A percentile compares a stretch with the other conserved stretches of the same genome.
Evolutionary conservation across 2,113 vertebrate species (phyloP).

Genomic region (Hirundichthys speculiger): DNA sequence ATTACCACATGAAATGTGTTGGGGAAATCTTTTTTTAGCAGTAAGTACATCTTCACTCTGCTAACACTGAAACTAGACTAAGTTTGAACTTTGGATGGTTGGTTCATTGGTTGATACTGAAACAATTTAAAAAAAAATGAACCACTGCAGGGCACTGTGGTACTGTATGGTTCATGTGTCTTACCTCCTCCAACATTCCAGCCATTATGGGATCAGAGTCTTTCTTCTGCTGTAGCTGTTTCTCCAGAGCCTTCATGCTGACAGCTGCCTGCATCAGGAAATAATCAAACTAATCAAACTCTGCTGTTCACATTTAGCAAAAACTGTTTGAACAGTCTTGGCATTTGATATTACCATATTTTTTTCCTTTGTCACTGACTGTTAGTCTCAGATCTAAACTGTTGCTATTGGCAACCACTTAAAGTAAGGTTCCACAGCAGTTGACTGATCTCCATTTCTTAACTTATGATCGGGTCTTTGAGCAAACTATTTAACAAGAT

Average conservation of each 20-base stretch:
- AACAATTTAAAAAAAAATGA: too few species aligned
- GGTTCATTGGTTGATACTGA: background rate
- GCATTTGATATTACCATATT: too few species aligned
- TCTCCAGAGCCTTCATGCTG: conserved; percentile 80
- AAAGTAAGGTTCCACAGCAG: background rate
- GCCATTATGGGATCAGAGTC: conserved; percentile 90
- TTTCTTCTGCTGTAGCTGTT: conserved; percentile 85
- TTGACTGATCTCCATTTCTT: background rate
- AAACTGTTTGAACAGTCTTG: background rate
- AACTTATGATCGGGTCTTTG: background rate
- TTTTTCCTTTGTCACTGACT: background rate
- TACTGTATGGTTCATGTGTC: background rate
- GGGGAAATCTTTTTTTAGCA: too few species aligned
- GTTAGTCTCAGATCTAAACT: background rate
- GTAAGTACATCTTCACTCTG: too few species aligned
- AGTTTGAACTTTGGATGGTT: background rate
- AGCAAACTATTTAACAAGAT: background rate
- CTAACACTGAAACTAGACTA: background rate
- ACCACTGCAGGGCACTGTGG: too few species aligned
- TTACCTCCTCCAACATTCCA: conserved; percentile 94
- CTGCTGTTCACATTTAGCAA: background rate
- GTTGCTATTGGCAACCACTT: conserved; percentile 11
- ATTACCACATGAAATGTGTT: background rate
- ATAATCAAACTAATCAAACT: background rate
- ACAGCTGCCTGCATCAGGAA: conserved; percentile 51